phyloP scores from a whole-genome alignment of 2,888 invertebrate genomes.

The Cosmorhoe ocellata region DNA sequence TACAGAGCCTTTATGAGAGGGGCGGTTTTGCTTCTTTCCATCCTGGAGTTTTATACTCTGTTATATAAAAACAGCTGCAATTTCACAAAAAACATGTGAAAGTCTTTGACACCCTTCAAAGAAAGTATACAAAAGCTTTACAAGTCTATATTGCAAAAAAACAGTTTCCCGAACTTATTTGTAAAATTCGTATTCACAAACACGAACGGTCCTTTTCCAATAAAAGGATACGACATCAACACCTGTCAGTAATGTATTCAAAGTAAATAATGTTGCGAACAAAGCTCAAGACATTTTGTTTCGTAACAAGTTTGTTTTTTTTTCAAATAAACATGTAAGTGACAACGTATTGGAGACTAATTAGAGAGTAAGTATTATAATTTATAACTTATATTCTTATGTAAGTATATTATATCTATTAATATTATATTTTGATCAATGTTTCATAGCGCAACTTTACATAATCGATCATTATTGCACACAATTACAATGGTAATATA shows the following conservation, averaged over 20 bases:
- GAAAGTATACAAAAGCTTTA: neutral
- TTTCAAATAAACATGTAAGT: neutral
- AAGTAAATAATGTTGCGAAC: conserved; percentile 59
- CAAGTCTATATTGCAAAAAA: conserved; percentile 11
- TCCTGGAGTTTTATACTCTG: neutral
- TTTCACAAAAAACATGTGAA: neutral
- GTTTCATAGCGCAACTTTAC: too few relatives aligned
- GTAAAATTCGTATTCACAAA: conserved; percentile 55
- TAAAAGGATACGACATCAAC: conserved; percentile 54
- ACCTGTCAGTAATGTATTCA: conserved; percentile 67
- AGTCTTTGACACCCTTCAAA: neutral
- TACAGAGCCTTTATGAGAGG: conserved; percentile 25
- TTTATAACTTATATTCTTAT: too few relatives aligned
- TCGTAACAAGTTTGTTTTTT: conserved; percentile 1
- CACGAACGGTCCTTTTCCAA: conserved; percentile 53
- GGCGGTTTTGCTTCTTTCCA: conserved; percentile 9
- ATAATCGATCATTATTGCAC: too few relatives aligned
- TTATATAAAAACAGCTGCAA: neutral
- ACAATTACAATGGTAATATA: too few relatives aligned
- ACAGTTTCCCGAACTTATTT: conserved; percentile 38
- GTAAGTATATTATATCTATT: too few relatives aligned
- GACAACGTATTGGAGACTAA: too few relatives aligned
- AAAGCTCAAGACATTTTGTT: conserved; percentile 30
- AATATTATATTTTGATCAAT: too few relatives aligned
- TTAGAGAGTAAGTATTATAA: too few relatives aligned